These are phyloP conservation scores for Melipona quadrifasciata DNA, from an alignment of 1,140 invertebrate species.

Conservation along the genomic window DNA sequence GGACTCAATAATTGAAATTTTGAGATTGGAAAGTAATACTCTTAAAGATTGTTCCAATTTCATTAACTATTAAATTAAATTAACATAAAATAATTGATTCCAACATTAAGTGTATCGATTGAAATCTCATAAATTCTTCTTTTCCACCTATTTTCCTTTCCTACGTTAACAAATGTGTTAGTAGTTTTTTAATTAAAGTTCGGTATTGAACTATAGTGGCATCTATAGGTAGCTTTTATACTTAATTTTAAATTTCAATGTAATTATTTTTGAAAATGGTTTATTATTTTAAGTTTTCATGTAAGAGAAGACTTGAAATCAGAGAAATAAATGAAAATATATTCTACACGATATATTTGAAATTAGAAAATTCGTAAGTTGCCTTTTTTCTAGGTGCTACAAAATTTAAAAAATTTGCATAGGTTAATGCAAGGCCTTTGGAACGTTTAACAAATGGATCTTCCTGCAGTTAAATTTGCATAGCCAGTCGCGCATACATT, in stretches of 20 bases:
- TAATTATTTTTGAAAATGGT: not conserved
- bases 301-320: not conserved
- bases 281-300: not conserved
- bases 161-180: not conserved
- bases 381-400: not conserved
- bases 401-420: constrained; percentile 55
- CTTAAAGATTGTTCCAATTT: not conserved
- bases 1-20: not conserved
- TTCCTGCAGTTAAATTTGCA: constrained; percentile 78
- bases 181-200: not conserved
- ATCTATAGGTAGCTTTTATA: not conserved
- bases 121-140: not conserved
- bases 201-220: not conserved
- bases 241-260: not conserved
- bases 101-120: not conserved
- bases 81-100: not conserved
- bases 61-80: not conserved
- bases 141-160: not conserved
- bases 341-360: not conserved
- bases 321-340: not conserved
- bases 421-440: constrained; percentile 63
- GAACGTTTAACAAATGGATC: constrained; percentile 71
- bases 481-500: constrained; percentile 65
- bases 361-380: not conserved
- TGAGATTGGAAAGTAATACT: not conserved